Conservation (phyloP, 2,888 invertebrate genomes). For the Trissoscelio sp. region DNA sequence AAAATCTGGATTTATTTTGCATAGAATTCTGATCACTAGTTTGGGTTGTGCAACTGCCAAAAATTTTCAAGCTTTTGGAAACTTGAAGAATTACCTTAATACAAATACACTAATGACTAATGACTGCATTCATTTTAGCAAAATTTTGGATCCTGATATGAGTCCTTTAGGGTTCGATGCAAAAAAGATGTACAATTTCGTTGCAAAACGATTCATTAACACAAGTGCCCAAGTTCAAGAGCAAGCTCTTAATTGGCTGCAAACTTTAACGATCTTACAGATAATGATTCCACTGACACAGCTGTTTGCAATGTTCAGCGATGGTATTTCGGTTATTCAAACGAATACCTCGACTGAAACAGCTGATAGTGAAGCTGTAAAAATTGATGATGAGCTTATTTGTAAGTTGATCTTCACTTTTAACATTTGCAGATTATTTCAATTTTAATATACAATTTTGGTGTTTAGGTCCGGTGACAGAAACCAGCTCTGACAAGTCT, state of each 20-base stretch:
- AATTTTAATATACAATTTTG: background rate
- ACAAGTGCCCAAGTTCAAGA: conserved; percentile 93
- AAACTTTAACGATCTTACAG: conserved; percentile 94
- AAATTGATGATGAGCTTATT: conserved; percentile 83
- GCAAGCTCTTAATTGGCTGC: conserved; percentile 95
- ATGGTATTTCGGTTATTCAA: conserved; percentile 91
- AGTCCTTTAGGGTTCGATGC: conserved; percentile 97
- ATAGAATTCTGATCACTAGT: no score
- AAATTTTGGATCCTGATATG: conserved; percentile 98
- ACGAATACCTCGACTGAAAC: conserved; percentile 75
- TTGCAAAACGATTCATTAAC: conserved; percentile 92
- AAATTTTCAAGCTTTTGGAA: no score
- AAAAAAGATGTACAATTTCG: conserved; percentile 97
- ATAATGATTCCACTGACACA: conserved; percentile 95
- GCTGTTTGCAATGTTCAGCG: conserved; percentile 94
- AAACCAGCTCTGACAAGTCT: conserved; percentile 88
- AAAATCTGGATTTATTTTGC: no score
- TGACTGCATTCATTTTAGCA: conserved; percentile 86
- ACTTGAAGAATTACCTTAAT: no score
- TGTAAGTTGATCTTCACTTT: conserved; percentile 82
- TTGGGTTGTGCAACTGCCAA: no score
- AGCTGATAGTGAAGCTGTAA: conserved; percentile 67
- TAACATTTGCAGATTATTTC: background rate
- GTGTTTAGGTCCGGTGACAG: conserved; percentile 86
- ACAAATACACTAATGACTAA: no score